These are phyloP conservation scores for Pantherophis alleghaniensis DNA, from an alignment of 2,797 vertebrate species.

Conservation along the genomic window DNA sequence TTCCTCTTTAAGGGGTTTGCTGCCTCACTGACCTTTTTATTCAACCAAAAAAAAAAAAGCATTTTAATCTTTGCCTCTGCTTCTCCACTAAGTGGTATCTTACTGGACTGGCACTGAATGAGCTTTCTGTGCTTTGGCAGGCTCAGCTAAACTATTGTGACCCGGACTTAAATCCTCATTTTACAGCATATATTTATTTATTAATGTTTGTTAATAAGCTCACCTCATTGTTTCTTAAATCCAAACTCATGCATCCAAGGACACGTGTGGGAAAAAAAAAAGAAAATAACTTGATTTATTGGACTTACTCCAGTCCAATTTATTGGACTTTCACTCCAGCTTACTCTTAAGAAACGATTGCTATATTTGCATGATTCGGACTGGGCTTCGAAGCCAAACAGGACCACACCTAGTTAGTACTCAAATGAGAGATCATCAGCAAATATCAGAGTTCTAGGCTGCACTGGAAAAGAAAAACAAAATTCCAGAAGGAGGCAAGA, in stretches of 20 bases:
- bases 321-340: slow-evolving; percentile 14
- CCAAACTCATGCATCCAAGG: not conserved
- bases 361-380: not conserved
- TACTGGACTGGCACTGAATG: slow-evolving; percentile 67
- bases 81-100: slow-evolving; percentile 67
- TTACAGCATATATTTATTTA: slow-evolving; percentile 49
- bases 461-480: not conserved
- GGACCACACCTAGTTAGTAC: not conserved
- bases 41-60: slow-evolving; percentile 55
- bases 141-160: slow-evolving; percentile 64
- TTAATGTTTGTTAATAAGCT: slow-evolving; percentile 47
- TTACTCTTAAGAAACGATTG: slow-evolving; percentile 14
- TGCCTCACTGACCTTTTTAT: slow-evolving; percentile 72
- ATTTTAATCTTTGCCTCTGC: slow-evolving; percentile 65
- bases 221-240: slow-evolving; percentile 40
- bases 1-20: slow-evolving; percentile 66
- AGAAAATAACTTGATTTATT: slow-evolving; percentile 45
- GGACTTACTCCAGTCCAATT: not conserved
- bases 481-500: not conserved
- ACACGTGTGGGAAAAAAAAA: slow-evolving; percentile 18
- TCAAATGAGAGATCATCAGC: not conserved
- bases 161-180: slow-evolving; percentile 50
- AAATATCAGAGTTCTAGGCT: not conserved
- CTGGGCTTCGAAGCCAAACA: not conserved
- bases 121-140: slow-evolving; percentile 63